These are phyloP conservation scores for Conus canariensis DNA, from an alignment of 2,888 invertebrate species.

Conservation along the genomic window DNA sequence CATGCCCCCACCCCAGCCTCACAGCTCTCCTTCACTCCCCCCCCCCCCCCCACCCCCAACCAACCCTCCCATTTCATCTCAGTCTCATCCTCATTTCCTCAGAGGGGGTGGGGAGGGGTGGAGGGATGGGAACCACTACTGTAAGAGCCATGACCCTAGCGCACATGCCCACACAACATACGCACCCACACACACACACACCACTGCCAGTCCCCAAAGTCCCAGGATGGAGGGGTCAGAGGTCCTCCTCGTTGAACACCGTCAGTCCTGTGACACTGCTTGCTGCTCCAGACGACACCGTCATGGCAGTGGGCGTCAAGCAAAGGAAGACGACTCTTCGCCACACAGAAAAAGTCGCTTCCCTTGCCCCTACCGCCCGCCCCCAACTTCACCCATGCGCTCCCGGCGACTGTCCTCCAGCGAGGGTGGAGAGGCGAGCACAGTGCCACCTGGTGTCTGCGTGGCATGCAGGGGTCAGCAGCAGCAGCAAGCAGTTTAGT, in stretches of 20 bases:
- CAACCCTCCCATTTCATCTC: not conserved
- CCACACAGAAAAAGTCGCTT: not conserved
- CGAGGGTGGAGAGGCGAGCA: not conserved
- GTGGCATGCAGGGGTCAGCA: slow-evolving; percentile 9
- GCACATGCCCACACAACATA: not conserved
- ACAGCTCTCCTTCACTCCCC: not conserved
- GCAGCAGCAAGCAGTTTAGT: not conserved
- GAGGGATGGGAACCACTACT: not conserved
- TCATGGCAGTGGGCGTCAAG: not conserved
- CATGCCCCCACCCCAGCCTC: not conserved
- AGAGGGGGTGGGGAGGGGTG: not conserved
- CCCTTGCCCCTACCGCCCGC: not conserved
- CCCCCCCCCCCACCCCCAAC: not conserved
- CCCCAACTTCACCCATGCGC: not conserved
- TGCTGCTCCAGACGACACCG: slow-evolving; percentile 1
- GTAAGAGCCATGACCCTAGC: not conserved
- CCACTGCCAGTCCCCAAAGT: not conserved
- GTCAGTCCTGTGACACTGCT: not conserved
- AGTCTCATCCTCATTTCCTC: not conserved
- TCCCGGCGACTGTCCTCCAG: not conserved
- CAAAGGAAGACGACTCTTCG: no score
- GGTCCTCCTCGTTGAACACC: not conserved
- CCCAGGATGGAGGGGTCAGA: not conserved
- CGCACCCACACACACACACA: not conserved
- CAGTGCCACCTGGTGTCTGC: not conserved